These are phyloP conservation scores for Tolypeutes matacus DNA, from an alignment of 2,797 vertebrate genomes.

Conservation along the genomic window DNA sequence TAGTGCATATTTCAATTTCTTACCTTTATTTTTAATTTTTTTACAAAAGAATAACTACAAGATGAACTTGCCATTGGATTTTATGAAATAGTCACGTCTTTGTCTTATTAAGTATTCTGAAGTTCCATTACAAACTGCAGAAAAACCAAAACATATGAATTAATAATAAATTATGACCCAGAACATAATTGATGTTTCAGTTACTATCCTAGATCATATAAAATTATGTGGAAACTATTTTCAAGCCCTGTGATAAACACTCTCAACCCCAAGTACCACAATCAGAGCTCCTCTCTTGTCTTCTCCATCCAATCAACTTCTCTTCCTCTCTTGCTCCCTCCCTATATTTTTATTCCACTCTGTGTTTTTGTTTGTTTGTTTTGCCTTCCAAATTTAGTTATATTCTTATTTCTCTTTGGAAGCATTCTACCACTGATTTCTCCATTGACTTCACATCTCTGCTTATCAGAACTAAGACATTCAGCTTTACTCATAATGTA, in stretches of 20 bases:
- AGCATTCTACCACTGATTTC: not conserved
- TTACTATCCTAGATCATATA: not conserved
- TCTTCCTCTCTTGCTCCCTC: not conserved
- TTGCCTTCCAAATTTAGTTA: not conserved
- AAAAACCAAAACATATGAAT: not conserved
- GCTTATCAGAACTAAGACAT: not conserved
- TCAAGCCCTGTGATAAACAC: not conserved
- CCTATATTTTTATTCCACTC: not conserved
- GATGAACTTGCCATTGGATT: not conserved
- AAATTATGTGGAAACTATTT: not conserved
- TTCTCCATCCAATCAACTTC: not conserved
- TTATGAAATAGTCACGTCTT: not conserved
- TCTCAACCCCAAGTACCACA: not conserved
- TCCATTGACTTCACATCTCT: not conserved
- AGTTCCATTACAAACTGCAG: not conserved
- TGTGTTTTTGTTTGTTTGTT: not conserved
- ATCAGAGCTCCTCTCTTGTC: not conserved
- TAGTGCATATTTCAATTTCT: not conserved
- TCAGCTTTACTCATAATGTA: not conserved
- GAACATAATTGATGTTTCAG: not conserved
- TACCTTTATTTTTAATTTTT: not conserved
- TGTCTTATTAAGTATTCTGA: not conserved
- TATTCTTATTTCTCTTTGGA: not conserved
- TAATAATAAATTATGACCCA: not conserved
- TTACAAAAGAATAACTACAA: not conserved